phyloP scores from a whole-genome alignment of 2,113 vertebrate species.

The Brachyhypopomus occidentalis region DNA sequence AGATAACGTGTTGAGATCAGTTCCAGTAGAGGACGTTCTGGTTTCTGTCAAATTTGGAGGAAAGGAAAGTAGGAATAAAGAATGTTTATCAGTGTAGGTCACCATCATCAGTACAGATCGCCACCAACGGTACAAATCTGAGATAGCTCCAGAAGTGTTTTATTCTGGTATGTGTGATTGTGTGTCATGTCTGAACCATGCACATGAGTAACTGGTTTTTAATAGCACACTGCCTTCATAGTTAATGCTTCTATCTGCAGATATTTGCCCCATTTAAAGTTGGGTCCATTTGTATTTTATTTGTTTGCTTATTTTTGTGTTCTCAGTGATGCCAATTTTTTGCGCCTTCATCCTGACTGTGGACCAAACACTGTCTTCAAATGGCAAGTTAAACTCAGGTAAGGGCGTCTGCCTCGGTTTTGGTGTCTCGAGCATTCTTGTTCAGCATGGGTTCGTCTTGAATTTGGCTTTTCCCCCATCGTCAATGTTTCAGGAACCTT shows the following conservation, averaged over 20 bases:
- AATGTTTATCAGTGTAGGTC: neutral
- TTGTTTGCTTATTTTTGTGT: neutral
- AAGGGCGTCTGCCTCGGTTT: constrained; percentile 42
- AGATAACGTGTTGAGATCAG: neutral
- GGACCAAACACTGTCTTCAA: constrained; percentile 91
- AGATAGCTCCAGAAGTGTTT: too few species aligned
- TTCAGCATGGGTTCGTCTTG: neutral
- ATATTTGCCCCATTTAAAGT: too few species aligned
- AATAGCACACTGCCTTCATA: too few species aligned
- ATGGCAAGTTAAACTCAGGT: constrained; percentile 99
- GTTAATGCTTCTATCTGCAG: too few species aligned
- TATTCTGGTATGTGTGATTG: too few species aligned
- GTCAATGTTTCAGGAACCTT: constrained; percentile 80
- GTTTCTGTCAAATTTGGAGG: neutral
- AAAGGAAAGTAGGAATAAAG: neutral
- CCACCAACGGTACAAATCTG: too few species aligned
- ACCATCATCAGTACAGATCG: too few species aligned
- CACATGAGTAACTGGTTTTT: too few species aligned
- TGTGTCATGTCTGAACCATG: too few species aligned
- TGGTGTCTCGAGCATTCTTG: neutral
- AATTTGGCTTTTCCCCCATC: neutral
- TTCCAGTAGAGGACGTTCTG: neutral
- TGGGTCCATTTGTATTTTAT: neutral
- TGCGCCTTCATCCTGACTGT: constrained; percentile 87
- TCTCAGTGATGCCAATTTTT: constrained; percentile 84